phyloP scores from a whole-genome alignment of 1,140 invertebrate species.

The Mamestra configurata region DNA sequence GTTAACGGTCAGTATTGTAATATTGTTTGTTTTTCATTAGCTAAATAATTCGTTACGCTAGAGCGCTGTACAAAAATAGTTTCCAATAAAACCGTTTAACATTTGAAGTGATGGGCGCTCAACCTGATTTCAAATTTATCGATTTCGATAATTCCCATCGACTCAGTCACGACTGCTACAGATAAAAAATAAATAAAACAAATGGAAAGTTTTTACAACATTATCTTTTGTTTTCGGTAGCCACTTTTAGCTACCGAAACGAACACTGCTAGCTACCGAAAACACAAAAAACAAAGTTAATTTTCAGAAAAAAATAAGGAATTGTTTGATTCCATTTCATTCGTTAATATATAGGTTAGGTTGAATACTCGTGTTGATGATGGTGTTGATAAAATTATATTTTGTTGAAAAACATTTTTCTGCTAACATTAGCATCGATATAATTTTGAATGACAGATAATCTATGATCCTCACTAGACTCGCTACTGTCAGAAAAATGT shows the following conservation, averaged over 20 bases:
- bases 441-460: not conserved
- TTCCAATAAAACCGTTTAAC: slow-evolving; percentile 74
- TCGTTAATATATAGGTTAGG: too few species aligned
- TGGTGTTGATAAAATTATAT: not conserved
- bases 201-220: too few species aligned
- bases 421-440: not conserved
- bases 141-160: too few species aligned
- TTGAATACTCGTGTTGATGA: too few species aligned
- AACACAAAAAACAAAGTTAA: too few species aligned
- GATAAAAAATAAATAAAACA: too few species aligned
- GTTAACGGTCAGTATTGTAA: slow-evolving; percentile 68
- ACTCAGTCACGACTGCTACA: too few species aligned
- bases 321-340: too few species aligned
- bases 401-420: not conserved
- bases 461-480: not conserved
- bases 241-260: too few species aligned
- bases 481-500: slow-evolving; percentile 14
- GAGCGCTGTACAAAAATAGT: slow-evolving; percentile 75
- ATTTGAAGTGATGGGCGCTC: slow-evolving; percentile 56
- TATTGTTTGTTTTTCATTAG: slow-evolving; percentile 77
- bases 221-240: too few species aligned
- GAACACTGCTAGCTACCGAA: too few species aligned
- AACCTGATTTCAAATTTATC: slow-evolving; percentile 18
- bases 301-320: too few species aligned
- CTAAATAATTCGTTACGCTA: slow-evolving; percentile 75